Percentiles rank a stretch among this genome's conserved stretches.
Conservation (phyloP, 1,140 invertebrate genomes). For the Drosophila sp. region DNA sequence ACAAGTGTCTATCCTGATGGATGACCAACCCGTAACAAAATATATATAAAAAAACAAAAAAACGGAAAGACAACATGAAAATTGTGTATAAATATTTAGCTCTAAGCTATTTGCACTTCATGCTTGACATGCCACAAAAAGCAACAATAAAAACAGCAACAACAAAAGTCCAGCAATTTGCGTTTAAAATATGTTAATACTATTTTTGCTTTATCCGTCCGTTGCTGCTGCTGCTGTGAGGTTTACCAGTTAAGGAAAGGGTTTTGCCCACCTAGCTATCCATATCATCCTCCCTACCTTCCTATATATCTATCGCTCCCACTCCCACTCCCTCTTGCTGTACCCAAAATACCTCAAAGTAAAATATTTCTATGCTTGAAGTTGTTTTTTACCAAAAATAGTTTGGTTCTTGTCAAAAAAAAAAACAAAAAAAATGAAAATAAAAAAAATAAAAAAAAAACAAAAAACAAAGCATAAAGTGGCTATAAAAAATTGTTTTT, state of each 20-base stretch:
- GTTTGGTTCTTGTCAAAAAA: constrained; percentile 39
- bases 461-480: constrained; percentile 31
- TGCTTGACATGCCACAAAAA: constrained; percentile 66
- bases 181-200: constrained; percentile 78
- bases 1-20: constrained; percentile 15
- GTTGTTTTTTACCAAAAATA: constrained; percentile 51
- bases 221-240: constrained; percentile 47
- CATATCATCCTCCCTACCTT: neutral
- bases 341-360: constrained; percentile 52
- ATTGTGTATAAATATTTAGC: constrained; percentile 72
- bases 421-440: neutral
- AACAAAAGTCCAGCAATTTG: constrained; percentile 45
- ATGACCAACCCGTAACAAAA: constrained; percentile 12
- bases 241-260: constrained; percentile 29
- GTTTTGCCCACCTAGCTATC: neutral
- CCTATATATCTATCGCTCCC: neutral
- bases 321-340: neutral
- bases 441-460: neutral
- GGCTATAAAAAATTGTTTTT: constrained; percentile 67
- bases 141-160: constrained; percentile 15
- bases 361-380: constrained; percentile 51
- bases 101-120: constrained; percentile 77
- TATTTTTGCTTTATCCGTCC: constrained; percentile 48
- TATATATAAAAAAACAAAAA: constrained; percentile 25
- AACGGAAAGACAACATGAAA: constrained; percentile 49